Percentiles rank a stretch among this genome's conserved stretches.
Evolutionary conservation across 2,888 invertebrate genomes (phyloP).

Genomic region (Didymodactylos carnosus): DNA sequence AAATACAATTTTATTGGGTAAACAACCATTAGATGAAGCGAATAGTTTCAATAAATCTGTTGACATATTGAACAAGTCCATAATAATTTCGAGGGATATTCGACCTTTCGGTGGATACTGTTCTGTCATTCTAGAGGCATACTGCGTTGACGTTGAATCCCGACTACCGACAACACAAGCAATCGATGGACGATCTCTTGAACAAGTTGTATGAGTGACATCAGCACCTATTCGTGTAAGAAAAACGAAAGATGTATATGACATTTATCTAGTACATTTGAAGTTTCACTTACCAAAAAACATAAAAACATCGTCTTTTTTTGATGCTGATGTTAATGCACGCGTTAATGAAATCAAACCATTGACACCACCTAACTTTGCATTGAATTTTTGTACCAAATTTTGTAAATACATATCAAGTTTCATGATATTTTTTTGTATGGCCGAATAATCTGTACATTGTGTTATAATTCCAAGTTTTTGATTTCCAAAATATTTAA

Average conservation of each 20-base stretch:
- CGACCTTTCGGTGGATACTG: neutral
- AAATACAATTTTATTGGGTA: neutral
- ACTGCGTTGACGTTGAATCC: neutral
- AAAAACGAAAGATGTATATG: too few species aligned
- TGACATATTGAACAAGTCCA: neutral
- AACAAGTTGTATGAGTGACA: neutral
- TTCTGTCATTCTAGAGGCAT: neutral
- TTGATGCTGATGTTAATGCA: neutral
- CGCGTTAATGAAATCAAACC: neutral
- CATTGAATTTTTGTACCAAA: neutral
- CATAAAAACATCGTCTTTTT: neutral
- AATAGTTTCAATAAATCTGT: constrained; percentile 1
- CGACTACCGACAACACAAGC: neutral
- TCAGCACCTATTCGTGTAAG: too few species aligned
- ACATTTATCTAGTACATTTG: too few species aligned
- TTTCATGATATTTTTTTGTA: neutral
- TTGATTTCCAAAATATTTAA: constrained; percentile 1
- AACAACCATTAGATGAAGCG: neutral
- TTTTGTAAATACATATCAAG: constrained; percentile 1
- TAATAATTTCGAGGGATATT: neutral
- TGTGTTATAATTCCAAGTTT: neutral
- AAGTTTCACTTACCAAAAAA: too few species aligned
- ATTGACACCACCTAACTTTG: neutral
- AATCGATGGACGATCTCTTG: neutral
- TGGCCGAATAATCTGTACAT: neutral